These are phyloP conservation scores for Mythimna ferrago DNA, from an alignment of 2,888 invertebrate genomes.

Conservation along the genomic window DNA sequence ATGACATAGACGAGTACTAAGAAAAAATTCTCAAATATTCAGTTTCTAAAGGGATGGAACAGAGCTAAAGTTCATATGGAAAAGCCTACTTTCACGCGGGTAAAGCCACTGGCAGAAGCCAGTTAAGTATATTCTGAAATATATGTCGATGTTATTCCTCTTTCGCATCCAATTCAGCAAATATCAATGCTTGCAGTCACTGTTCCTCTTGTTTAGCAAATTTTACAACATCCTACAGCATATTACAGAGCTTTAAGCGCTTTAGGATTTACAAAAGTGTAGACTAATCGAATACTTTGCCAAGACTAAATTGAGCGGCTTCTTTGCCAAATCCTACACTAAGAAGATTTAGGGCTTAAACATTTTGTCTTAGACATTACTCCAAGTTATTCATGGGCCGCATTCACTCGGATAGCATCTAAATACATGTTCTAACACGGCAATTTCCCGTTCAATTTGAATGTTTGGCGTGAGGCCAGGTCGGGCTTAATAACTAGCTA, in stretches of 20 bases:
- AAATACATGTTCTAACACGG: constrained; percentile 64
- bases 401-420: constrained; percentile 53
- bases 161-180: background rate
- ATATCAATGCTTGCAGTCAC: background rate
- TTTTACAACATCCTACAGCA: constrained; percentile 13
- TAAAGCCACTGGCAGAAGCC: no score
- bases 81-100: no score
- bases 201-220: constrained; percentile 5
- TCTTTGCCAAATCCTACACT: constrained; percentile 48
- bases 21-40: no score
- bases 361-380: constrained; percentile 51
- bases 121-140: no score
- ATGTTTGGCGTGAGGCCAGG: constrained; percentile 75
- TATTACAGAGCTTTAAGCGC: constrained; percentile 37
- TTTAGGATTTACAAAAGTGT: constrained; percentile 50
- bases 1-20: no score
- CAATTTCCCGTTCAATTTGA: constrained; percentile 73
- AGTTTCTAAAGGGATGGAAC: no score
- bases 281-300: constrained; percentile 57
- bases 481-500: constrained; percentile 69
- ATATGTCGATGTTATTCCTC: background rate
- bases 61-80: no score
- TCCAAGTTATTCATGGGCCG: constrained; percentile 48
- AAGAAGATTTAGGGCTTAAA: constrained; percentile 39
- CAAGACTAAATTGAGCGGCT: constrained; percentile 55